Conservation (phyloP, 1,140 invertebrate genomes). For the Trachelipus rathkii region DNA sequence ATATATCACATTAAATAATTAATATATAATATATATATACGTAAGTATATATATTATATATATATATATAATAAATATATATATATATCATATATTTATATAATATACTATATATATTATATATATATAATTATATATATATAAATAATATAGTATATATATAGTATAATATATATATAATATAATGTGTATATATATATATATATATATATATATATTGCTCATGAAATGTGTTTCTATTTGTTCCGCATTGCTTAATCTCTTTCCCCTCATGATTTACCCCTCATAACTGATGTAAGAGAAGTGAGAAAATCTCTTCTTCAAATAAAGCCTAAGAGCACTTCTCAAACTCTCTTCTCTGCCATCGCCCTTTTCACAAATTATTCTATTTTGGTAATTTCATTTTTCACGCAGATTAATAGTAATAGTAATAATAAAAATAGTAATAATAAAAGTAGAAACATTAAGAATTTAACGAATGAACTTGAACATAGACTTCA, state of each 20-base stretch:
- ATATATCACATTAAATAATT: too few species aligned
- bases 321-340: slow-evolving; percentile 1
- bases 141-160: background rate
- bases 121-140: background rate
- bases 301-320: background rate
- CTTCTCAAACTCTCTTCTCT: background rate
- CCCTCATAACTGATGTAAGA: slow-evolving; percentile 9
- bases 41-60: too few species aligned
- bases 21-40: too few species aligned
- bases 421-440: background rate
- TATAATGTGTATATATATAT: slow-evolving; percentile 8
- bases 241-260: background rate
- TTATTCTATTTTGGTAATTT: background rate
- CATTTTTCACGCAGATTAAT: background rate
- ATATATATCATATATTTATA: slow-evolving; percentile 11
- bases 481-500: too few species aligned
- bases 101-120: slow-evolving; percentile 15
- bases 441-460: background rate
- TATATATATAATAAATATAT: background rate
- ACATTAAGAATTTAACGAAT: too few species aligned
- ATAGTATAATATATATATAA: slow-evolving; percentile 12
- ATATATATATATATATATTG: background rate
- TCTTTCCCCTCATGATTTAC: background rate
- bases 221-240: background rate
- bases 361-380: background rate